A percentile compares a stretch with the other conserved stretches of the same genome.
phyloP scores from a whole-genome alignment of 2,888 invertebrate species.

The Lithophane leautieri region DNA sequence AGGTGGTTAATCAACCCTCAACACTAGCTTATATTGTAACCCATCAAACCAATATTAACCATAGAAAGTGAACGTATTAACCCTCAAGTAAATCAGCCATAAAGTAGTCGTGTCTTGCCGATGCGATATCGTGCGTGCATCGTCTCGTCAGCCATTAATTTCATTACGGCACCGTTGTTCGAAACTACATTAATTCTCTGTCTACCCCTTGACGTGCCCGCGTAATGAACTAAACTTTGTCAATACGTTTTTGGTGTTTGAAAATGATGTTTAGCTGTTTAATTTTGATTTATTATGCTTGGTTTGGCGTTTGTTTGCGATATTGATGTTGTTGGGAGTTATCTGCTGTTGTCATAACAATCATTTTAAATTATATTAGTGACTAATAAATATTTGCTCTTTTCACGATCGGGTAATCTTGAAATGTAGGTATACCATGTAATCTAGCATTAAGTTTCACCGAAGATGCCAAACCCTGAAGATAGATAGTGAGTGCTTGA shows the following conservation, averaged over 20 bases:
- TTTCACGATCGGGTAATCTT: background rate
- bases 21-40: slow-evolving; percentile 5
- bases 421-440: background rate
- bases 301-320: slow-evolving; percentile 35
- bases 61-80: slow-evolving; percentile 22
- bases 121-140: slow-evolving; percentile 48
- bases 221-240: slow-evolving; percentile 67
- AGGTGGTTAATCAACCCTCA: slow-evolving; percentile 5
- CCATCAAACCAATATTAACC: slow-evolving; percentile 36
- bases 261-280: slow-evolving; percentile 56
- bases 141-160: slow-evolving; percentile 69
- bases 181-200: slow-evolving; percentile 70
- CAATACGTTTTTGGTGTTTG: slow-evolving; percentile 61
- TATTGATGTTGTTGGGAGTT: slow-evolving; percentile 26
- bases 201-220: slow-evolving; percentile 60
- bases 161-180: slow-evolving; percentile 66
- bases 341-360: background rate
- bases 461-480: no score
- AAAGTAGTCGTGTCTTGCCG: slow-evolving; percentile 34
- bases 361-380: background rate
- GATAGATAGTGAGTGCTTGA: background rate
- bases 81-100: slow-evolving; percentile 27
- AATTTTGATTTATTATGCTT: slow-evolving; percentile 61
- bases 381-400: background rate
- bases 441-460: background rate